Conservation (phyloP, 2,888 invertebrate species). For the Eumerus sabulonum region DNA sequence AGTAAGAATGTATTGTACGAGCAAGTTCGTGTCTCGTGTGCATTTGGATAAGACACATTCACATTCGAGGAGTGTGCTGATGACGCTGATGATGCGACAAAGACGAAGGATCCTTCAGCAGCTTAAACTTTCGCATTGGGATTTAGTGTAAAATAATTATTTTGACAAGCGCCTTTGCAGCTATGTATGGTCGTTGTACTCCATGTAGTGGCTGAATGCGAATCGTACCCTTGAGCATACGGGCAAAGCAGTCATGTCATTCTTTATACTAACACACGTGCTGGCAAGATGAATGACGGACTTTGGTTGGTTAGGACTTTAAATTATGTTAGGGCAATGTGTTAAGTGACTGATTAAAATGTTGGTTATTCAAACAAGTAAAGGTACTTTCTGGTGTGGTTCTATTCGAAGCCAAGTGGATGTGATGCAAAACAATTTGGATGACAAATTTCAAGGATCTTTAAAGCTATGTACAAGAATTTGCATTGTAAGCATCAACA, state of each 20-base stretch:
- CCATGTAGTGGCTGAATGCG: slow-evolving; percentile 41
- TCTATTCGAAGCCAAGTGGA: too few relatives aligned
- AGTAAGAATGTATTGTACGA: neutral
- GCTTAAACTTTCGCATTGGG: slow-evolving; percentile 62
- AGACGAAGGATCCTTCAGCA: slow-evolving; percentile 61
- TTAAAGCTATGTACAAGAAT: too few relatives aligned
- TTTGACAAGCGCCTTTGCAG: slow-evolving; percentile 59
- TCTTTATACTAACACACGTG: slow-evolving; percentile 27
- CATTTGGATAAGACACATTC: slow-evolving; percentile 19
- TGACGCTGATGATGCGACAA: slow-evolving; percentile 68
- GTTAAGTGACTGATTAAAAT: slow-evolving; percentile 49
- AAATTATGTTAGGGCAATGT: slow-evolving; percentile 50
- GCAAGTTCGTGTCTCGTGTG: too few relatives aligned
- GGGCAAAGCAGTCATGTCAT: slow-evolving; percentile 45
- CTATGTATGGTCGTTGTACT: slow-evolving; percentile 29
- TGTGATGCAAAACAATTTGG: too few relatives aligned
- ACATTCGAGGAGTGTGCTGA: slow-evolving; percentile 61
- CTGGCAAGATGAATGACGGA: too few relatives aligned
- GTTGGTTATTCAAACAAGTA: slow-evolving; percentile 8
- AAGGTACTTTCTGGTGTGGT: too few relatives aligned
- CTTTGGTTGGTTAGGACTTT: slow-evolving; percentile 10
- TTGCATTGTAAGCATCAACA: too few relatives aligned
- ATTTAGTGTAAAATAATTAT: slow-evolving; percentile 68
- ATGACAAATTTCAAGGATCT: too few relatives aligned
- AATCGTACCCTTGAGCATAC: slow-evolving; percentile 57